phyloP scores from a whole-genome alignment of 2,113 vertebrate species.

The Pterocles gutturalis region DNA sequence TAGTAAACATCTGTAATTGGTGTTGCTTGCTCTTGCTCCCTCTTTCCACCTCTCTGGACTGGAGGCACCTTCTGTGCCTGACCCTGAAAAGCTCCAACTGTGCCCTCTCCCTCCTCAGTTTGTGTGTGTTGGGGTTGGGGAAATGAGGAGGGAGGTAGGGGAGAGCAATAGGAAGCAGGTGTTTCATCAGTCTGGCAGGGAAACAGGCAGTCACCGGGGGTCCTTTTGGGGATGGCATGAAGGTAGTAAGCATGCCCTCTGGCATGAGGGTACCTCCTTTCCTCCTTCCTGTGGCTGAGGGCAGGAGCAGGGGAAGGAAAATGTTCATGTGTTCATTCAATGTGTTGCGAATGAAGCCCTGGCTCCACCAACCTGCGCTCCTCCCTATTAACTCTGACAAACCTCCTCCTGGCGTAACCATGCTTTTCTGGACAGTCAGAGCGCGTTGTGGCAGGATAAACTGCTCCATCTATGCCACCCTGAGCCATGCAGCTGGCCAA shows the following conservation, averaged over 20 bases:
- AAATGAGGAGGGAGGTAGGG: background rate
- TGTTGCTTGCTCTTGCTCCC: background rate
- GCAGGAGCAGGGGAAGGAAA: background rate
- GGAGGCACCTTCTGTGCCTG: background rate
- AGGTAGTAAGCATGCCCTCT: conserved; percentile 45
- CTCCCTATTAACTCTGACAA: background rate
- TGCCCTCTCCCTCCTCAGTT: background rate
- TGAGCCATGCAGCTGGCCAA: background rate
- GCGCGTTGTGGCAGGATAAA: background rate
- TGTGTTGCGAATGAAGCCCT: background rate
- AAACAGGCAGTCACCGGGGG: background rate
- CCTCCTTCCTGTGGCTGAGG: background rate
- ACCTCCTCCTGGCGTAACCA: background rate
- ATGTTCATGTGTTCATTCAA: no score
- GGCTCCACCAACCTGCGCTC: background rate
- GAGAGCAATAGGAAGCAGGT: conserved; percentile 32
- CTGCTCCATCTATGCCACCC: background rate
- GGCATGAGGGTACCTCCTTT: background rate
- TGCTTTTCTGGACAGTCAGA: background rate
- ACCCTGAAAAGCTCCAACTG: conserved; percentile 2
- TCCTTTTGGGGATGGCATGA: conserved; percentile 38
- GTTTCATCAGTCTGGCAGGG: conserved; percentile 45
- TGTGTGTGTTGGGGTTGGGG: background rate
- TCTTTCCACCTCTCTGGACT: background rate
- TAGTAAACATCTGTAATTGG: background rate